phyloP scores from a whole-genome alignment of 2,797 vertebrate species.

The Gambusia yucatana region DNA sequence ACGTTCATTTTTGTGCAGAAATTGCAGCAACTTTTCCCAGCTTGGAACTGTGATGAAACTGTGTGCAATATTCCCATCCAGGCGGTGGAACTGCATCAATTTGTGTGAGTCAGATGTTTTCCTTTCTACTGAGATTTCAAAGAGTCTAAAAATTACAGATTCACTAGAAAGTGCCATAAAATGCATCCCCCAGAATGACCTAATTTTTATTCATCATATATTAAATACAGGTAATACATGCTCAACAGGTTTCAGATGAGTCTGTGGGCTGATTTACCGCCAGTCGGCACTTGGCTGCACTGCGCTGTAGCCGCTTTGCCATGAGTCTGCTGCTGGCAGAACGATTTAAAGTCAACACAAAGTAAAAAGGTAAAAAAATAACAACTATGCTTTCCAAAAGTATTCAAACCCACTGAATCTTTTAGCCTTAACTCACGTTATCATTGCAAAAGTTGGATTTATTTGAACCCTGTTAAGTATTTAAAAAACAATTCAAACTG shows the following conservation, averaged over 20 bases:
- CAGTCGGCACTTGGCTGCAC: constrained; percentile 68
- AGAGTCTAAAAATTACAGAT: constrained; percentile 10
- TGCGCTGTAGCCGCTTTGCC: constrained; percentile 51
- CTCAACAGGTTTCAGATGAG: constrained; percentile 60
- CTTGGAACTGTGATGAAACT: constrained; percentile 62
- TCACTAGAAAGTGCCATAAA: constrained; percentile 16
- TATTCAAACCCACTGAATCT: not conserved
- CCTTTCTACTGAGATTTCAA: constrained; percentile 32
- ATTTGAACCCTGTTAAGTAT: too few species aligned
- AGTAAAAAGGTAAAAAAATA: not conserved
- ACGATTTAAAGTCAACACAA: constrained; percentile 6
- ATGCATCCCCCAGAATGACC: not conserved
- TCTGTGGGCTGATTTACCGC: constrained; percentile 36
- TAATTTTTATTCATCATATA: constrained; percentile 9
- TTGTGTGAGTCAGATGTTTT: constrained; percentile 28
- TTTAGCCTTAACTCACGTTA: not conserved
- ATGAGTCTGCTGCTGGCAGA: constrained; percentile 20
- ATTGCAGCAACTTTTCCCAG: constrained; percentile 25
- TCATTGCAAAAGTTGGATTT: not conserved
- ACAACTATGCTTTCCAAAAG: not conserved
- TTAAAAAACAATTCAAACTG: not conserved
- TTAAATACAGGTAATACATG: constrained; percentile 8
- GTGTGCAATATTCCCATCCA: constrained; percentile 37
- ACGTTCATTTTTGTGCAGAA: constrained; percentile 3
- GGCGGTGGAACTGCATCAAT: constrained; percentile 23